Conservation (phyloP, 2,113 vertebrate species). For the Addax nasomaculatus region DNA sequence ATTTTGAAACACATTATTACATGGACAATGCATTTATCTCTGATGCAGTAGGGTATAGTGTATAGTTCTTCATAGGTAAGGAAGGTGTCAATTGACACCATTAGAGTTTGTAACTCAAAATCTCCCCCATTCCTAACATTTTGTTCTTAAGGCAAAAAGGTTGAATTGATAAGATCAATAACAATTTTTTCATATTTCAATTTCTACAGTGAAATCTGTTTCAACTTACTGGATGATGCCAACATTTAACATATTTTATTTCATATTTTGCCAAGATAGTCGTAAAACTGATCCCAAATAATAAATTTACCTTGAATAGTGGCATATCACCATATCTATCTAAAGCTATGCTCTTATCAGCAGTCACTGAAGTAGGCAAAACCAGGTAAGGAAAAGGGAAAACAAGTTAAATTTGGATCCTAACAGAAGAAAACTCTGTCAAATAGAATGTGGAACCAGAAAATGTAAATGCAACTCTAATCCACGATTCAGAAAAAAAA, state of each 20-base stretch:
- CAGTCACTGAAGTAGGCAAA: not conserved
- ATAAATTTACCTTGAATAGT: not conserved
- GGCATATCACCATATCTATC: not conserved
- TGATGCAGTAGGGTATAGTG: not conserved
- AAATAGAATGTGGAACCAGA: not conserved
- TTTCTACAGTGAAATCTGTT: not conserved
- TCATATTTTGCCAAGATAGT: not conserved
- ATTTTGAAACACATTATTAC: not conserved
- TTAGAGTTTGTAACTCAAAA: not conserved
- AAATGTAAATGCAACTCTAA: not conserved
- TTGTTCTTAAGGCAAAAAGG: not conserved
- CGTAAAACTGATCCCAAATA: not conserved
- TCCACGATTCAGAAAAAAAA: not conserved
- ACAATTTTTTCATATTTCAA: not conserved
- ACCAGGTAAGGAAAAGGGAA: not conserved
- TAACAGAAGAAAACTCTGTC: not conserved
- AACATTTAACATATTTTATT: not conserved
- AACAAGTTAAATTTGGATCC: not conserved
- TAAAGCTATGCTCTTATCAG: not conserved
- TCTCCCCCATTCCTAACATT: not conserved
- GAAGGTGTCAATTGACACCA: not conserved
- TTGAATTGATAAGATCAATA: not conserved
- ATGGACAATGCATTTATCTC: not conserved
- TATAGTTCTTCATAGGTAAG: not conserved
- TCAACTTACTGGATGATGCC: not conserved